A percentile compares a stretch with the other conserved stretches of the same genome.
These are phyloP conservation scores for Trinectes maculatus DNA, from an alignment of 2,113 vertebrate genomes.

Conservation along the genomic window DNA sequence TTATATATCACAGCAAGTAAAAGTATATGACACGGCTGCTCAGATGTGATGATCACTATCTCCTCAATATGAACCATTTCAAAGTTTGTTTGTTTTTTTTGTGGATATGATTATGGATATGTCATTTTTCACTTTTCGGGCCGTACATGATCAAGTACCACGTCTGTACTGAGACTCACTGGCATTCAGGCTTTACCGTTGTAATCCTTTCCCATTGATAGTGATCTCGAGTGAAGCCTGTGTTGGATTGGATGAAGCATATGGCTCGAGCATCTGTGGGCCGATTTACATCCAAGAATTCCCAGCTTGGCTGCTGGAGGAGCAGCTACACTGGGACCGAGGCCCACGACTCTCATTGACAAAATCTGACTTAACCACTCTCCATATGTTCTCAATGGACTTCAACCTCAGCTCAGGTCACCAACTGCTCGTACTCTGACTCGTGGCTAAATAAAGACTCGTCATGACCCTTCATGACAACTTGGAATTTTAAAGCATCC, in stretches of 20 bases:
- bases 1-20: background rate
- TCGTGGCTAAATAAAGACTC: too few relatives aligned
- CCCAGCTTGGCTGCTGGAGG: slow-evolving; percentile 42
- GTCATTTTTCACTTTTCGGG: background rate
- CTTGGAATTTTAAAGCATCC: background rate
- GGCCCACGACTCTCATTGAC: slow-evolving; percentile 77
- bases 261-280: slow-evolving; percentile 75
- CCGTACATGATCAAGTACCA: background rate
- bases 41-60: too few relatives aligned
- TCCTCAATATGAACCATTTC: background rate
- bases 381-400: slow-evolving; percentile 63
- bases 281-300: slow-evolving; percentile 49
- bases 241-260: slow-evolving; percentile 66
- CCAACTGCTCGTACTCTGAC: slow-evolving; percentile 59
- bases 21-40: too few relatives aligned
- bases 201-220: slow-evolving; percentile 65
- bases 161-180: slow-evolving; percentile 6
- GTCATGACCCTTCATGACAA: background rate
- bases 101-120: too few relatives aligned
- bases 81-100: too few relatives aligned
- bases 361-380: slow-evolving; percentile 70
- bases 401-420: slow-evolving; percentile 53
- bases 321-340: slow-evolving; percentile 57
- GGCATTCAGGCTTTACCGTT: slow-evolving; percentile 42
- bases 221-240: slow-evolving; percentile 51